These are phyloP conservation scores for Copsychus sechellarum DNA, from an alignment of 2,113 vertebrate genomes.

Conservation along the genomic window DNA sequence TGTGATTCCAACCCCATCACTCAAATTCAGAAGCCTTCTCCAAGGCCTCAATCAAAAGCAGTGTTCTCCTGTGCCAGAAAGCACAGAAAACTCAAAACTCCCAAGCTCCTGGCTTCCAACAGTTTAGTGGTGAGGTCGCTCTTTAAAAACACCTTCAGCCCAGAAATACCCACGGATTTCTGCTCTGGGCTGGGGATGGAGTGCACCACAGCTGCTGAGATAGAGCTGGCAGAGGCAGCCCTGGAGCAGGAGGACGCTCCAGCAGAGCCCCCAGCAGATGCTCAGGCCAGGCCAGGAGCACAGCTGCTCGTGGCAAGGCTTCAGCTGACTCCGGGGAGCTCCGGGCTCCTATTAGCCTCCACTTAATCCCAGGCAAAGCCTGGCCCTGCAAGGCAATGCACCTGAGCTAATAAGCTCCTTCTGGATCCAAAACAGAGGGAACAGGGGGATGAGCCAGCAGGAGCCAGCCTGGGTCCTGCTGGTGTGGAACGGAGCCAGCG, in stretches of 20 bases:
- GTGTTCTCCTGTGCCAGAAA: no score
- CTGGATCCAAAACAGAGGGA: background rate
- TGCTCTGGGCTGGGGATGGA: background rate
- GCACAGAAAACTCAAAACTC: no score
- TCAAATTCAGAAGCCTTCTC: no score
- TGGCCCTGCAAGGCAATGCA: background rate
- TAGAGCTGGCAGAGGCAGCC: background rate
- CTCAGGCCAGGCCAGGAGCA: background rate
- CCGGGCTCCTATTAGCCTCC: background rate
- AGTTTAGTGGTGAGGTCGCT: fast-evolving
- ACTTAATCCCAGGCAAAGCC: slow-evolving; percentile 11
- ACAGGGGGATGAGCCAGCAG: background rate
- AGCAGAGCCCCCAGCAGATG: background rate
- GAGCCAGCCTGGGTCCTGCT: background rate
- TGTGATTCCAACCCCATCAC: no score
- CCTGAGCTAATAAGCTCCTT: slow-evolving; percentile 26
- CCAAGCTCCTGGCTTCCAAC: no score
- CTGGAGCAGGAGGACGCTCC: background rate
- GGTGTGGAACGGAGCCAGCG: background rate
- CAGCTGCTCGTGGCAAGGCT: background rate
- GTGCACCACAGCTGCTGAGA: background rate
- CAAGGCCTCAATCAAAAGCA: no score
- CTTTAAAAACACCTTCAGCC: background rate
- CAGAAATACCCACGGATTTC: fast-evolving
- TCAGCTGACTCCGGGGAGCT: background rate